These are phyloP conservation scores for Branchellion lobata DNA, from an alignment of 2,888 invertebrate species.

Conservation along the genomic window DNA sequence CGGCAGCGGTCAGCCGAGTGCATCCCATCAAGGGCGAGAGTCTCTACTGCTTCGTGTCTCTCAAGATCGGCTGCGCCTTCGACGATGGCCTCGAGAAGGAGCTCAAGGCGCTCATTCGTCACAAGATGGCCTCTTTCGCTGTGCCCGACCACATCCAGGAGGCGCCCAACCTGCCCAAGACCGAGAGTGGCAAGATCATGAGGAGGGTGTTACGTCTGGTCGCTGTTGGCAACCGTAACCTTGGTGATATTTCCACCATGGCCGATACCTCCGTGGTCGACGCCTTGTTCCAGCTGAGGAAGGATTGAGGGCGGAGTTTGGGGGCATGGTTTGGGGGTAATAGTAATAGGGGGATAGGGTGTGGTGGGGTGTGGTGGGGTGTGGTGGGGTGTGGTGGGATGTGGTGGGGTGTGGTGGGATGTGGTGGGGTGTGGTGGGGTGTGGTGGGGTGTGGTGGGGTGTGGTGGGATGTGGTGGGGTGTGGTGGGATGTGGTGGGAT, in stretches of 20 bases:
- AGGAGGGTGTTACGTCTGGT: constrained; percentile 89
- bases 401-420: too few species aligned
- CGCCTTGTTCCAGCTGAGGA: constrained; percentile 55
- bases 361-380: too few species aligned
- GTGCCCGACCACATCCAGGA: constrained; percentile 90
- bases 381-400: too few species aligned
- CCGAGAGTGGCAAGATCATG: constrained; percentile 97
- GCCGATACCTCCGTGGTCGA: constrained; percentile 86
- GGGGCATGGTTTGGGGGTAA: background rate
- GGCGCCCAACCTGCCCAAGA: constrained; percentile 91
- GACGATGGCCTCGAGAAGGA: constrained; percentile 34
- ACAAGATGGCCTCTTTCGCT: constrained; percentile 90
- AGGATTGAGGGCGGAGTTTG: constrained; percentile 46
- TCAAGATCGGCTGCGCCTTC: constrained; percentile 70
- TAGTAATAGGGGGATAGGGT: too few species aligned
- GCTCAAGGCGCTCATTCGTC: constrained; percentile 69
- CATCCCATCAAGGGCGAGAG: constrained; percentile 95
- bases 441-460: too few species aligned
- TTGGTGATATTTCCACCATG: constrained; percentile 90
- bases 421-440: too few species aligned
- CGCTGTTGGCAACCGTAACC: constrained; percentile 80
- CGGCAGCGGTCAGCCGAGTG: constrained; percentile 91
- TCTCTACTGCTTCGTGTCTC: constrained; percentile 91
- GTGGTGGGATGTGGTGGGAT: too few species aligned
- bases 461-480: too few species aligned